Percentiles rank a stretch among this genome's conserved stretches.
phyloP scores from a whole-genome alignment of 2,888 invertebrate genomes.

The Sphaerophoria taeniata region DNA sequence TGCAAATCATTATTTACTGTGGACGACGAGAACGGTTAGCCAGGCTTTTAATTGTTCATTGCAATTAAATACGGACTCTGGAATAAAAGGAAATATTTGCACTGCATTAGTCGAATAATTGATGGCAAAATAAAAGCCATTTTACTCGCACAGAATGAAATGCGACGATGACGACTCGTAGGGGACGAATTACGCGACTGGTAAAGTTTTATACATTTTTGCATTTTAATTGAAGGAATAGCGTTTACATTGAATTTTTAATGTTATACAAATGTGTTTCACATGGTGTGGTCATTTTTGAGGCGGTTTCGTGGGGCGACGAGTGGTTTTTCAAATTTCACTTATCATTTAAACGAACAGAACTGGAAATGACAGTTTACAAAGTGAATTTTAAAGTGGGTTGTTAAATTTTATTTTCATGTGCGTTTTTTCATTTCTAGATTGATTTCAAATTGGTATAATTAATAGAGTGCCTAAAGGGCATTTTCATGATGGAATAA shows the following conservation, averaged over 20 bases:
- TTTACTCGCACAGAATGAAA: slow-evolving; percentile 47
- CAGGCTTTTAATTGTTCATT: slow-evolving; percentile 63
- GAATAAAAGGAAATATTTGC: slow-evolving; percentile 57
- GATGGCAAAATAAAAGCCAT: slow-evolving; percentile 59
- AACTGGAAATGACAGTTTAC: slow-evolving; percentile 17
- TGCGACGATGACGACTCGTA: background rate
- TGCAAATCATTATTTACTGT: slow-evolving; percentile 61
- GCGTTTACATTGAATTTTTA: slow-evolving; percentile 17
- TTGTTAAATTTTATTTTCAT: background rate
- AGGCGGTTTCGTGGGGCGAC: background rate
- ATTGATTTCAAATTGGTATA: background rate
- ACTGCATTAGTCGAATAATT: slow-evolving; percentile 71
- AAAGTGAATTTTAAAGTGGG: slow-evolving; percentile 1
- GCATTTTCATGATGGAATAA: too few species aligned
- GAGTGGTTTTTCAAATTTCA: slow-evolving; percentile 25
- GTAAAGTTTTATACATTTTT: background rate
- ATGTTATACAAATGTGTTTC: background rate
- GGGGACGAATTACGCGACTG: background rate
- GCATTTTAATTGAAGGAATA: slow-evolving; percentile 26
- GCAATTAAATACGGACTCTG: slow-evolving; percentile 62
- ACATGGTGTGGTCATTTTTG: slow-evolving; percentile 4
- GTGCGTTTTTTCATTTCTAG: background rate
- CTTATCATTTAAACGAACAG: background rate
- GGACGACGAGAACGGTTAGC: slow-evolving; percentile 42
- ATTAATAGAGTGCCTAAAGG: background rate